Evolutionary conservation across 2,888 invertebrate species (phyloP).

Genomic region (Caenorhabditis drosophilae): DNA sequence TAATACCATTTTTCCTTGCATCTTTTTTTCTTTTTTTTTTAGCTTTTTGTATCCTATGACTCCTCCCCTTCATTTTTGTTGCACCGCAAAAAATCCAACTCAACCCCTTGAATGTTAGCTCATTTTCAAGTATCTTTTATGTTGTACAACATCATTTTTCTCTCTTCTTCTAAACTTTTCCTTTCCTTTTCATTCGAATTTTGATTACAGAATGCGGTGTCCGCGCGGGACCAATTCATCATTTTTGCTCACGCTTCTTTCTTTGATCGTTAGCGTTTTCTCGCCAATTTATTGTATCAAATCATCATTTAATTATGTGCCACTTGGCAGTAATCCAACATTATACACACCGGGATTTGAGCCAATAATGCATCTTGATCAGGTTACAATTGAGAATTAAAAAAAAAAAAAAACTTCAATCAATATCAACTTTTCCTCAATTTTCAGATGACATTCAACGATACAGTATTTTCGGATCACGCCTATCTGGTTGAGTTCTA

Average conservation of each 20-base stretch:
- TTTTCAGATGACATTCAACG: constrained; percentile 61
- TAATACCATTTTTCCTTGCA: too few relatives aligned
- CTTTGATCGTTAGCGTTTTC: constrained; percentile 4
- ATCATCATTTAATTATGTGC: constrained; percentile 44
- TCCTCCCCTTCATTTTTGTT: too few relatives aligned
- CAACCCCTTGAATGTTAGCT: too few relatives aligned
- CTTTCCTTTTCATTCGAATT: too few relatives aligned
- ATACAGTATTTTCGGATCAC: constrained; percentile 73
- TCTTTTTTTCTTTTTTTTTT: too few relatives aligned
- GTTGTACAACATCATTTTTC: too few relatives aligned
- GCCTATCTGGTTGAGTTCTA: constrained; percentile 84
- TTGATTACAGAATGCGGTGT: constrained; percentile 31
- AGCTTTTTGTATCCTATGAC: too few relatives aligned
- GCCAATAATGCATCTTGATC: constrained; percentile 64
- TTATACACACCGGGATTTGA: constrained; percentile 67
- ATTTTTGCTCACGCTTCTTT: constrained; percentile 11
- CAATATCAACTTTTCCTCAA: too few relatives aligned
- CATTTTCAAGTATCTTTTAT: too few relatives aligned
- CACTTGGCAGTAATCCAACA: constrained; percentile 60
- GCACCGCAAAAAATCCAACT: too few relatives aligned
- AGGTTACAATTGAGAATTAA: constrained; percentile 11
- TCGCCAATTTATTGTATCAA: constrained; percentile 17
- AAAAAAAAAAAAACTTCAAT: too few relatives aligned
- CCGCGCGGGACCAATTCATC: constrained; percentile 12
- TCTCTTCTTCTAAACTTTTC: too few relatives aligned